Evolutionary conservation across 2,888 invertebrate genomes (phyloP).

Genomic region (Steinernema scapterisci): DNA sequence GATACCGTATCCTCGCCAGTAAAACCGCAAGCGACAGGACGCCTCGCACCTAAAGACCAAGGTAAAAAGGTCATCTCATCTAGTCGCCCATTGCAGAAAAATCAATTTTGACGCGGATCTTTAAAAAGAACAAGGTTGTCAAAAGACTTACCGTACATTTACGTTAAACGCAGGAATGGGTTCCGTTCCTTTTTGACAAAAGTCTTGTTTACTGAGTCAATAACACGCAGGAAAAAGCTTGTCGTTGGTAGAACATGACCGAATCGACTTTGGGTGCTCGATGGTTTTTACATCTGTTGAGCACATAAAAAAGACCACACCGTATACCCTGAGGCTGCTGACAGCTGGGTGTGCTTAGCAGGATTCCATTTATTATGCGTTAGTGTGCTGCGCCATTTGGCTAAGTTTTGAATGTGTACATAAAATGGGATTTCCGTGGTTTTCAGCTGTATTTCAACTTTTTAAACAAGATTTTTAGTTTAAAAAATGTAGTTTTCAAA

Average conservation of each 20-base stretch:
- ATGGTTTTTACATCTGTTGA: slow-evolving; percentile 21
- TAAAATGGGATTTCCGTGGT: too few species aligned
- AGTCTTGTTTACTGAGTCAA: neutral
- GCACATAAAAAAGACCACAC: neutral
- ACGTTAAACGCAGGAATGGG: neutral
- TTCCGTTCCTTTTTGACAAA: neutral
- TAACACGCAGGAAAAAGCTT: neutral
- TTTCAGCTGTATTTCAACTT: too few species aligned
- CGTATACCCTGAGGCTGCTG: slow-evolving; percentile 27
- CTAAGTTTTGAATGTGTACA: too few species aligned
- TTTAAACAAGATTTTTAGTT: too few species aligned
- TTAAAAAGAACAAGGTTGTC: neutral
- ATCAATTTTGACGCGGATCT: neutral
- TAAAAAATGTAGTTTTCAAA: too few species aligned
- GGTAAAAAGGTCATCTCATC: neutral
- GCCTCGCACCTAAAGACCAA: neutral
- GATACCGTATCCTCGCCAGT: neutral
- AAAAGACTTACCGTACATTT: neutral
- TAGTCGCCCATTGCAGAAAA: neutral
- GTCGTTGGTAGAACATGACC: neutral
- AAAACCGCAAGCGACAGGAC: neutral
- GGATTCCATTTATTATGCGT: neutral
- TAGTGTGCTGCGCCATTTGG: too few species aligned
- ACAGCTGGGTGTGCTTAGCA: neutral
- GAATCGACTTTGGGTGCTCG: slow-evolving; percentile 26